Evolutionary conservation across 2,797 vertebrate species (phyloP), one percentile per base, ranked within the genome.

Genomic region (Takifugu ocellatus): DNA sequence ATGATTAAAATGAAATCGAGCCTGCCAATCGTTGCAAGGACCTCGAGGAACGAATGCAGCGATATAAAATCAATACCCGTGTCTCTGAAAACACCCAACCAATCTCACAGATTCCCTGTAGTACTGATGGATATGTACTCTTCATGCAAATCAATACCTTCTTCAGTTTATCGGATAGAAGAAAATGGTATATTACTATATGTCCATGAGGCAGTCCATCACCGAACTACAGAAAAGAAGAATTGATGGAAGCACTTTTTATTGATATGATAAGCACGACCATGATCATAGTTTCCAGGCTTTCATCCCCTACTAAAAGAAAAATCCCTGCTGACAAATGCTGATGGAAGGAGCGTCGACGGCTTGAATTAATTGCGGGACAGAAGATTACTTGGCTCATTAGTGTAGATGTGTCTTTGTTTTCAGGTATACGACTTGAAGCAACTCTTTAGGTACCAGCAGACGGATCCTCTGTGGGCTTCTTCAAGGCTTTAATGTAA

Each of bases 1-100:
- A 62, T 79, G 84, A 84, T 87, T 85, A 79, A 85, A 85, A 84
- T 69, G 25, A 82, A 84, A 84, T 66, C 70, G 82, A 79, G 77
- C 69, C 72, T 72, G 78, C 60, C 81, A 82, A 68, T 84, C 79
- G 79, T 63, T 63, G 59, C 36, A 42, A 65, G 42, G 66, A 78
- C 78, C 76, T 81, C 65, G 69, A 85, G 81, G 71, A 77, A 76
- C 66, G 78, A 78, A 83, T 78, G 63, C 71, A 73, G 75, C 82
- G 68, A 78, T 81, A 84, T 78, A 60, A 76, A 84, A 86, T 89
- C 83, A 70, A 89, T 89, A 84, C 59, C 61, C 56, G 24, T 78
- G 70, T 78, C 78, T 83, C 66, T 77, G 70, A 83, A 81, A 83
- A 85, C 67, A 73, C 70, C 60, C 70, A 78, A 74, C 59, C 75